A percentile compares a stretch with the other conserved stretches of the same genome.
phyloP scores from a whole-genome alignment of 2,113 vertebrate genomes.

The Ranitomeya imitator region DNA sequence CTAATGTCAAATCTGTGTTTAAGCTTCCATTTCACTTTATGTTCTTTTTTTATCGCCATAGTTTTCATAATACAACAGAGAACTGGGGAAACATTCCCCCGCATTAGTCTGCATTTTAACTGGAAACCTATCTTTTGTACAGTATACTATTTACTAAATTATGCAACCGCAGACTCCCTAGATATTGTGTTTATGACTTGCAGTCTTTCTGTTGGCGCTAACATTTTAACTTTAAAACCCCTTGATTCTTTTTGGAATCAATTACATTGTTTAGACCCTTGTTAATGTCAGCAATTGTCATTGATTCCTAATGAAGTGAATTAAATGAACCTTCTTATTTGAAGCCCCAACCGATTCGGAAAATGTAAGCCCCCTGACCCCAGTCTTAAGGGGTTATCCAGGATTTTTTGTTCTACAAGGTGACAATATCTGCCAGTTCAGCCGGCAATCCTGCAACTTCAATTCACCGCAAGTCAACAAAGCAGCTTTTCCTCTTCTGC shows the following conservation, averaged over 20 bases:
- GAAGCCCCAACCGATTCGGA: no score
- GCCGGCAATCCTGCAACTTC: no score
- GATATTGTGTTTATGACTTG: not conserved
- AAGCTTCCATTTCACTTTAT: slow-evolving; percentile 49
- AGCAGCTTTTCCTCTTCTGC: no score
- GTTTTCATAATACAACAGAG: slow-evolving; percentile 30
- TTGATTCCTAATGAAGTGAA: not conserved
- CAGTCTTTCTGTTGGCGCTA: not conserved
- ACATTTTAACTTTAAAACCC: not conserved
- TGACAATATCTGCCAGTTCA: no score
- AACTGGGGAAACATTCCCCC: not conserved
- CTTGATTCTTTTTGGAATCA: not conserved
- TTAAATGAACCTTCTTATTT: not conserved
- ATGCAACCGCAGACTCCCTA: not conserved
- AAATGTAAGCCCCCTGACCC: not conserved
- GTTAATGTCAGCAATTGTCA: not conserved
- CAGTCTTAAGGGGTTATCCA: not conserved
- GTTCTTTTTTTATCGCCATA: slow-evolving; percentile 4
- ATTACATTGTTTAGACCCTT: not conserved
- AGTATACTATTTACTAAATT: not conserved
- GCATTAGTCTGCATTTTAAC: not conserved
- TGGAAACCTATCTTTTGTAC: slow-evolving; percentile 3
- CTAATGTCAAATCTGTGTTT: slow-evolving; percentile 38
- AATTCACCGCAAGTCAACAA: no score
- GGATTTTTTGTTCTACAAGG: no score